phyloP scores from a whole-genome alignment of 2,797 vertebrate genomes.

The Allobates femoralis region DNA sequence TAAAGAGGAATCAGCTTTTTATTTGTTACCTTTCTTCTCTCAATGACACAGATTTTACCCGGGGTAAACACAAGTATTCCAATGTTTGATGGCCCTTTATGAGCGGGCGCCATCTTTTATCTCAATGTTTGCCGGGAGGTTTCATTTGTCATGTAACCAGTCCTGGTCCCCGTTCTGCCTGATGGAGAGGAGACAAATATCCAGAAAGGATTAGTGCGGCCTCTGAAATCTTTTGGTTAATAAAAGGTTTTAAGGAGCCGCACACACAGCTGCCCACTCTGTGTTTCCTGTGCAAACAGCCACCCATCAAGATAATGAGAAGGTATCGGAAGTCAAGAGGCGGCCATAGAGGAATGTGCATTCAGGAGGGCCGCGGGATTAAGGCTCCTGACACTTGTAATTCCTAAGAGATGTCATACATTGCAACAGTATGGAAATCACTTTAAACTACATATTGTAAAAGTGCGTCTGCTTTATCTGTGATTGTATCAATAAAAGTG shows the following conservation, averaged over 20 bases:
- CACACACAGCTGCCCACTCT: conserved; percentile 82
- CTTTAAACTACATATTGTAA: background rate
- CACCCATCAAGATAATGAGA: conserved; percentile 67
- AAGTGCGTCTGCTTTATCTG: background rate
- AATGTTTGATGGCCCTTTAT: conserved; percentile 17
- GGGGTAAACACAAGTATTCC: background rate
- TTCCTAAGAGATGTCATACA: background rate
- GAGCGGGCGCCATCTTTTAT: conserved; percentile 10
- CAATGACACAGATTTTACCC: background rate
- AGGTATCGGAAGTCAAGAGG: conserved; percentile 45
- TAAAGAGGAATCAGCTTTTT: background rate
- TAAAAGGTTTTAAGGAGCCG: conserved; percentile 73
- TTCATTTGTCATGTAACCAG: conserved; percentile 61
- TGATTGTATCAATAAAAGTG: no score
- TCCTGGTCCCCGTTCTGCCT: conserved; percentile 14
- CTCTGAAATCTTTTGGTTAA: conserved; percentile 78
- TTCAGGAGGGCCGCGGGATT: conserved; percentile 46
- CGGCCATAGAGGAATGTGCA: conserved; percentile 52
- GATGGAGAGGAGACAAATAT: conserved; percentile 69
- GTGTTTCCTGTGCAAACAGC: conserved; percentile 81
- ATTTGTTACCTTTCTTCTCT: background rate
- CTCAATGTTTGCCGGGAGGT: conserved; percentile 27
- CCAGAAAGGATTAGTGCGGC: conserved; percentile 78
- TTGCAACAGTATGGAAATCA: background rate
- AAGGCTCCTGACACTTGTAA: background rate